Conservation (phyloP, 1,140 invertebrate species). For the Drosophila tsacasi region DNA sequence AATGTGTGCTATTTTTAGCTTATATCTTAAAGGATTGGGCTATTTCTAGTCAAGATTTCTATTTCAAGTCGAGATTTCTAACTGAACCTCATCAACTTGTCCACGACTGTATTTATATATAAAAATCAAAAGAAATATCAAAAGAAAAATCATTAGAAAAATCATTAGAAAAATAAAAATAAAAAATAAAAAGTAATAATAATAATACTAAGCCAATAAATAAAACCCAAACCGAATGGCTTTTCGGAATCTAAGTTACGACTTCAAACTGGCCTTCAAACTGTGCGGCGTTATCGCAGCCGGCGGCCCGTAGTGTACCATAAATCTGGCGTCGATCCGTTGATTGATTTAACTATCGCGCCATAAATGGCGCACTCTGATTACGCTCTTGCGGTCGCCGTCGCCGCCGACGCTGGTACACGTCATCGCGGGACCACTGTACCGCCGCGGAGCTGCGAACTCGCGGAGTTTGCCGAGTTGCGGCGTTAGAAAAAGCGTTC, state of each 20-base stretch:
- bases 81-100: neutral
- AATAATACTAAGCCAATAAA: neutral
- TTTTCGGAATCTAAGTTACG: neutral
- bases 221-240: neutral
- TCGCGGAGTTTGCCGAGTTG: constrained; percentile 5
- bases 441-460: constrained; percentile 3
- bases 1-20: no score
- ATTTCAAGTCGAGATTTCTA: no score
- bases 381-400: constrained; percentile 3
- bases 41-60: no score
- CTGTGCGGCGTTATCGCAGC: neutral
- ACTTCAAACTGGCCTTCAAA: constrained; percentile 1
- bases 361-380: constrained; percentile 25
- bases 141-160: neutral
- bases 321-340: constrained; percentile 36
- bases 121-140: neutral
- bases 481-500: constrained; percentile 7
- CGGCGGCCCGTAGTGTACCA: neutral
- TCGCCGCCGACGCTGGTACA: constrained; percentile 46
- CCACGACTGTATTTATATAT: neutral
- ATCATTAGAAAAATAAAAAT: no score
- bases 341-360: constrained; percentile 60
- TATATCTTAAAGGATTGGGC: neutral
- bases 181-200: neutral
- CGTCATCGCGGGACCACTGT: constrained; percentile 56